These are phyloP conservation scores for Melanotus villosus DNA, from an alignment of 2,888 invertebrate genomes.

Conservation along the genomic window DNA sequence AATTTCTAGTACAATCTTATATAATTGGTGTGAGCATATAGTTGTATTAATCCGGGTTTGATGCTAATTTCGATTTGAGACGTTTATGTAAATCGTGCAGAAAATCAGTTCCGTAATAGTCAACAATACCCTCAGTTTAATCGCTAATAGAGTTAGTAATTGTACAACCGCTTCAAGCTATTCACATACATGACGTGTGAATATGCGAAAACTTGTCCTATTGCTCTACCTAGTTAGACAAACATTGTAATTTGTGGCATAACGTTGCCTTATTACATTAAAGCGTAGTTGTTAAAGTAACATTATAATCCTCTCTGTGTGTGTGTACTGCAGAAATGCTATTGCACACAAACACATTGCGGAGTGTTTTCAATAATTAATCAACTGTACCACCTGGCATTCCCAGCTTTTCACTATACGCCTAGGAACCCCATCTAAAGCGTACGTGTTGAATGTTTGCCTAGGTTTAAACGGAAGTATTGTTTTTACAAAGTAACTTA, in stretches of 20 bases:
- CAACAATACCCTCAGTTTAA: background rate
- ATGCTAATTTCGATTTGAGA: background rate
- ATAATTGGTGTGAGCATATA: too few species aligned
- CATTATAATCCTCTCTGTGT: background rate
- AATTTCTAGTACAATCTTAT: background rate
- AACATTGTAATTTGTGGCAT: constrained; percentile 2
- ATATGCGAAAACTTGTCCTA: background rate
- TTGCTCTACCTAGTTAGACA: background rate
- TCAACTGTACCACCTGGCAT: too few species aligned
- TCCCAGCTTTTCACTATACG: too few species aligned
- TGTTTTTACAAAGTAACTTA: too few species aligned
- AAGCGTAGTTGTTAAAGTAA: background rate
- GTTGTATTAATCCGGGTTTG: too few species aligned
- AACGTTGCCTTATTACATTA: background rate
- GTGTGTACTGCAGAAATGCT: background rate
- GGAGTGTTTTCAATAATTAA: too few species aligned
- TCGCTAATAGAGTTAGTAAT: constrained; percentile 1
- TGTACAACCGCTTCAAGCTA: background rate
- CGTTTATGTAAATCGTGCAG: background rate
- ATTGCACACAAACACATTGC: background rate
- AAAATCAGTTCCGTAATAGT: background rate
- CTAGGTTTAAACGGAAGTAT: too few species aligned
- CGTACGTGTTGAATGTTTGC: too few species aligned
- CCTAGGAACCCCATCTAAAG: too few species aligned
- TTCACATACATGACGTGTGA: background rate